Evolutionary conservation across 2,113 vertebrate species (phyloP), one percentile per base, ranked within the genome.

Genomic region (Nothoprocta pentlandii): DNA sequence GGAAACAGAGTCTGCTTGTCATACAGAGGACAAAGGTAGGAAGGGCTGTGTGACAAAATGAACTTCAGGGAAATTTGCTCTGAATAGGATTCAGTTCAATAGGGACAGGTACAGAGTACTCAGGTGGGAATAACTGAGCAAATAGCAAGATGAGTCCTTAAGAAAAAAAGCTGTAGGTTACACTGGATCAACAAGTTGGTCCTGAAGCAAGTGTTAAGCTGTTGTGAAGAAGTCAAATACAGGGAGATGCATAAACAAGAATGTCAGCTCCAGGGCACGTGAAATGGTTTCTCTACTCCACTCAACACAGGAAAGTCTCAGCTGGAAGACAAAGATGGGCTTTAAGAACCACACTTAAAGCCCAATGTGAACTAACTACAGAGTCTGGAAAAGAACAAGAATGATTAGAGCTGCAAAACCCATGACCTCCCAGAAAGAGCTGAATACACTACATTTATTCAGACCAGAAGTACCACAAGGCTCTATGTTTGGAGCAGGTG

Each of bases 161-260:
- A 73, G 67, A 73, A 89, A 61, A 61, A 53, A 91, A 71, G 44
- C 49, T 63, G 59, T 61, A 49, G 63, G 90, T 36, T 74, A 47
- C 12, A 34, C 1, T 86, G 75, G 81, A 94, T 89, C 92, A 85
- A 76, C 44, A 73, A 46, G 44, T 53, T 79, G 67, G 73, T 71
- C 87, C 16, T 85, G 81, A 81, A 85, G 76, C 10, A 49, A 89
- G n/a, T 3, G 49, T 58, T 85, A 93, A 89, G 82, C 67, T 85
- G 66, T 4, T 77, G 14, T 47, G 87, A 81, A 21, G 39, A 92
- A 92, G 54, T 69, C 67, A 75, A 80, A 25, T 9, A 16, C 36
- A 66, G 46, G 49, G 75, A 67, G 75, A 91, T 85, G 59, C 59
- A 89, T 46, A 62, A 91, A 94, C 79, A 87, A 41, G 32, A 87